Conservation (phyloP, 2,888 invertebrate genomes). For the Hypomecis punctinalis region DNA sequence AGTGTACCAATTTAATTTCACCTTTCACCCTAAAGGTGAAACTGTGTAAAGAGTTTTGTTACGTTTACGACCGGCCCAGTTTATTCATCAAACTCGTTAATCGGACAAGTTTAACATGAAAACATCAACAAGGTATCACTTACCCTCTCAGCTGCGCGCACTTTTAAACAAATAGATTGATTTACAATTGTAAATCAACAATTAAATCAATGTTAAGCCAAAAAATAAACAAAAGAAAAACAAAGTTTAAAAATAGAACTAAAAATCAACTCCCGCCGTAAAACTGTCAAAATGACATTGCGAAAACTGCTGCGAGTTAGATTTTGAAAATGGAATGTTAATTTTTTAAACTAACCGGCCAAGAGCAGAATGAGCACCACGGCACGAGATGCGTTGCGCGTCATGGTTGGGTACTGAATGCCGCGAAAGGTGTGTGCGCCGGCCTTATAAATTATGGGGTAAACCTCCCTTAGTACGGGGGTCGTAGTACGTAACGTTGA, state of each 20-base stretch:
- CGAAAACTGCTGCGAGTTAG: background rate
- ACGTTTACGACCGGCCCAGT: conserved; percentile 24
- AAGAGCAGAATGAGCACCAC: conserved; percentile 66
- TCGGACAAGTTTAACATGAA: conserved; percentile 22
- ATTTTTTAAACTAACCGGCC: conserved; percentile 68
- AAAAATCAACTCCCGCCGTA: conserved; percentile 5
- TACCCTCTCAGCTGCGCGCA: conserved; percentile 28
- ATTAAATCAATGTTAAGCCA: background rate
- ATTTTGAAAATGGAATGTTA: conserved; percentile 41
- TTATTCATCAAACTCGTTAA: conserved; percentile 13
- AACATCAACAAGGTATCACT: conserved; percentile 30
- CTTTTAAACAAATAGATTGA: conserved; percentile 18
- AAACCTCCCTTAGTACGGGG: conserved; percentile 54
- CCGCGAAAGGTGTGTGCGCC: conserved; percentile 55
- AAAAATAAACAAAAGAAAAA: conserved; percentile 8
- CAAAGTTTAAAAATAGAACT: conserved; percentile 3
- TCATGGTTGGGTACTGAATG: conserved; percentile 70
- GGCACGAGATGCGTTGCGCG: conserved; percentile 61
- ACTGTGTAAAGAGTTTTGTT: conserved; percentile 23
- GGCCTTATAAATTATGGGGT: conserved; percentile 68
- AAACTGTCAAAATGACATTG: conserved; percentile 23
- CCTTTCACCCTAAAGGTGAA: background rate
- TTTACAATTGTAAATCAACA: conserved; percentile 7
- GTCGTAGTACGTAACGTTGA: conserved; percentile 43
- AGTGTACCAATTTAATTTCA: conserved; percentile 28